Conservation (phyloP, 2,888 invertebrate genomes). For the Tuta absoluta region DNA sequence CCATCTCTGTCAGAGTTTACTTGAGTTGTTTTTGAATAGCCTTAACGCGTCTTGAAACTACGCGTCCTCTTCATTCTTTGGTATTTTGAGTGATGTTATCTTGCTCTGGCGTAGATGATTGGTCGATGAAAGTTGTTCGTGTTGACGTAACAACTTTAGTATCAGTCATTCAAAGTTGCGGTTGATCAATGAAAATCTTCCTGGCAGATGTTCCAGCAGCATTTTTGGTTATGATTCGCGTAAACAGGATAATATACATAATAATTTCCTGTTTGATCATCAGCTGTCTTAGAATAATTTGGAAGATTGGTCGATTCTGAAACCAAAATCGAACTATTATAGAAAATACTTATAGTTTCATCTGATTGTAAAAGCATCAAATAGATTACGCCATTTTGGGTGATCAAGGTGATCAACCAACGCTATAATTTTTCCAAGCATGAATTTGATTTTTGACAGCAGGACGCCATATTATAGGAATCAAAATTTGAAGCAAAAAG, state of each 20-base stretch:
- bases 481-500: too few species aligned
- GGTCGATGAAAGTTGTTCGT: slow-evolving; percentile 66
- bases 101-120: slow-evolving; percentile 39
- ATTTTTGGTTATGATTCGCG: background rate
- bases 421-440: too few species aligned
- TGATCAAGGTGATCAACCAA: too few species aligned
- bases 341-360: background rate
- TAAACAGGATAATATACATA: background rate
- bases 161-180: slow-evolving; percentile 15
- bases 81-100: slow-evolving; percentile 34
- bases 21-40: slow-evolving; percentile 47
- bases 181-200: slow-evolving; percentile 43
- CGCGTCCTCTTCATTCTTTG: slow-evolving; percentile 52
- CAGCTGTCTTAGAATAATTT: background rate
- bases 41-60: slow-evolving; percentile 35
- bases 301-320: background rate
- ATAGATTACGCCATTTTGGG: too few species aligned
- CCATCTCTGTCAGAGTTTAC: slow-evolving; percentile 62
- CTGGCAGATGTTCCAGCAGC: slow-evolving; percentile 55
- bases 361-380: too few species aligned
- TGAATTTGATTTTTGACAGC: too few species aligned
- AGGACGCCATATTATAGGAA: too few species aligned
- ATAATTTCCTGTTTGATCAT: background rate
- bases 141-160: slow-evolving; percentile 38
- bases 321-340: background rate